Evolutionary conservation across 53 echinoderm and acorn worm species (phyloP).

Genomic region (Echinarachnius parma): DNA sequence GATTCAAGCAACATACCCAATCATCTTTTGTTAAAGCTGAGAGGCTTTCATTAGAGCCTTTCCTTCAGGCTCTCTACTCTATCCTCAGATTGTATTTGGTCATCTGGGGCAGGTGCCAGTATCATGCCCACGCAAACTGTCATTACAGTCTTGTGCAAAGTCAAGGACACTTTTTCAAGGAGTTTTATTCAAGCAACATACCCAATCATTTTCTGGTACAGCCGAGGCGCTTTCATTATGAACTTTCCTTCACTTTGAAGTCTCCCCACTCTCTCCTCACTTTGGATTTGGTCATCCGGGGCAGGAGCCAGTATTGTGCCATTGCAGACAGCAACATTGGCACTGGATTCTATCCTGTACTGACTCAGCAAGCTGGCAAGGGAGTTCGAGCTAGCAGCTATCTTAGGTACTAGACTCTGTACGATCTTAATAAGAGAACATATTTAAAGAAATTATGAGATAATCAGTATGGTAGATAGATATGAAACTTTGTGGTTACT

Average conservation of each 20-base stretch:
- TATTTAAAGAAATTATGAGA: neutral
- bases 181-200: too few relatives aligned
- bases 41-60: constrained; percentile 7
- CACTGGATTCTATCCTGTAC: neutral
- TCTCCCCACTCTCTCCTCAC: too few relatives aligned
- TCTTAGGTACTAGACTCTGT: too few relatives aligned
- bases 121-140: too few relatives aligned
- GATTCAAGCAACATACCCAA: constrained; percentile 7
- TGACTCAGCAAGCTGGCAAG: neutral
- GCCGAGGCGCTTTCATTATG: too few relatives aligned
- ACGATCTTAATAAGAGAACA: neutral
- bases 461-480: neutral
- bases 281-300: too few relatives aligned
- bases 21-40: constrained; percentile 14
- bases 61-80: neutral
- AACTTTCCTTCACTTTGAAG: too few relatives aligned
- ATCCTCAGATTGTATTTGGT: neutral
- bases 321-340: constrained; percentile 1
- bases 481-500: neutral
- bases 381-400: too few relatives aligned
- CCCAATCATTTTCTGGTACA: too few relatives aligned
- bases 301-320: too few relatives aligned
- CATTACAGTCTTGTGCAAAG: too few relatives aligned
- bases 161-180: too few relatives aligned
- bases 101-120: constrained; percentile 10